Percentiles rank a stretch among this genome's conserved stretches.
phyloP scores from a whole-genome alignment of 2,797 vertebrate genomes.

The Gallinago solitaria region DNA sequence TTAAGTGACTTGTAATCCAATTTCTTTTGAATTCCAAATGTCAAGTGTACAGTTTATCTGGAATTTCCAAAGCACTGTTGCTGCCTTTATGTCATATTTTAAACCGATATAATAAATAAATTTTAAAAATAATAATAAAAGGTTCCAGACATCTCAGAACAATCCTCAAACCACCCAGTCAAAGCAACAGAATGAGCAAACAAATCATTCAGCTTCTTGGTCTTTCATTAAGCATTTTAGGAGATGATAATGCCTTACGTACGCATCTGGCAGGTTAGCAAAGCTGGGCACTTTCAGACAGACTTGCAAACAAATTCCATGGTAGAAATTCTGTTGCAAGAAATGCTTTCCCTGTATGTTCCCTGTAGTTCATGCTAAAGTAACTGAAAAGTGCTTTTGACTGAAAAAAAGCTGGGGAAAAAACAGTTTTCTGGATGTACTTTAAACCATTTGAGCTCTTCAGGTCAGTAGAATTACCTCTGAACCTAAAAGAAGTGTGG shows the following conservation, averaged over 20 bases:
- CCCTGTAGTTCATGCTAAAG: neutral
- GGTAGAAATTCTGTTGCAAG: neutral
- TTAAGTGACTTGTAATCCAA: neutral
- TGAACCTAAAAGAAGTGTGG: neutral
- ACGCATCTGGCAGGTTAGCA: neutral
- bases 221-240: neutral
- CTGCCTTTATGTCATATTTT: no score
- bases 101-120: neutral
- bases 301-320: neutral
- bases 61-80: neutral
- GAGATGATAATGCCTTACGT: neutral
- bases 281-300: neutral
- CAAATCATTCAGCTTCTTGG: neutral
- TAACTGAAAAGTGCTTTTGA: neutral
- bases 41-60: neutral
- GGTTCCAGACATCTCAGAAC: neutral
- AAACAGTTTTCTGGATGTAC: neutral
- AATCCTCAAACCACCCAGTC: neutral
- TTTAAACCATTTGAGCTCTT: neutral
- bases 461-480: neutral
- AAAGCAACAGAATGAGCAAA: neutral
- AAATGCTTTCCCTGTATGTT: neutral
- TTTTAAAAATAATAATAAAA: neutral
- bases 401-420: neutral
- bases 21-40: constrained; percentile 40